These are phyloP conservation scores for Macrotrachela quadricornifera DNA, from an alignment of 1,140 invertebrate genomes.

Conservation along the genomic window DNA sequence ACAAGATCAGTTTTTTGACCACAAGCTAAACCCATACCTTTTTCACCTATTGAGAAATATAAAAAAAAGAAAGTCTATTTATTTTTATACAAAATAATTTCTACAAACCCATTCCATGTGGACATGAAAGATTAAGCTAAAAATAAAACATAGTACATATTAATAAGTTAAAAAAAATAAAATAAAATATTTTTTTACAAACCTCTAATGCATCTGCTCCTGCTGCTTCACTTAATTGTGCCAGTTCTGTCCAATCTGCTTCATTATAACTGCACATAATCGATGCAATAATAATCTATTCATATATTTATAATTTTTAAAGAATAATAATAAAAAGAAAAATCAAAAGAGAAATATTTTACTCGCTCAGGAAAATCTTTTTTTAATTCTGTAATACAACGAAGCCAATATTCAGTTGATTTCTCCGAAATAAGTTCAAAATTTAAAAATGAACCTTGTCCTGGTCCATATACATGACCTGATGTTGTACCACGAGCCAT, in stretches of 20 bases:
- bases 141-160: too few species aligned
- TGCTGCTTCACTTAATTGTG: slow-evolving; percentile 49
- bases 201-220: slow-evolving; percentile 75
- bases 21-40: slow-evolving; percentile 85
- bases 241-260: slow-evolving; percentile 64
- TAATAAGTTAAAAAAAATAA: too few species aligned
- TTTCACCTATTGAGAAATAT: slow-evolving; percentile 34
- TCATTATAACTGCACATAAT: slow-evolving; percentile 81
- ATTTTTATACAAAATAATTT: too few species aligned
- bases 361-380: slow-evolving; percentile 60
- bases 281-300: slow-evolving; percentile 61
- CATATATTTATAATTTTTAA: too few species aligned
- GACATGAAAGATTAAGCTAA: slow-evolving; percentile 71
- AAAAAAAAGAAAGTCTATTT: too few species aligned
- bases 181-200: too few species aligned
- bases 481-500: slow-evolving; percentile 79
- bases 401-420: slow-evolving; percentile 69
- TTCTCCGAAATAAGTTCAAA: slow-evolving; percentile 97
- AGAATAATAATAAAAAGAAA: too few species aligned
- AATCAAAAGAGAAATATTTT: too few species aligned
- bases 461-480: slow-evolving; percentile 70
- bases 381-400: slow-evolving; percentile 67
- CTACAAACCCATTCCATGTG: slow-evolving; percentile 65
- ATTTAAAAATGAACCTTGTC: slow-evolving; percentile 80
- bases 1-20: slow-evolving; percentile 70